A percentile compares a stretch with the other conserved stretches of the same genome.
Conservation (phyloP, 2,113 vertebrate genomes). For the Podarcis muralis region DNA sequence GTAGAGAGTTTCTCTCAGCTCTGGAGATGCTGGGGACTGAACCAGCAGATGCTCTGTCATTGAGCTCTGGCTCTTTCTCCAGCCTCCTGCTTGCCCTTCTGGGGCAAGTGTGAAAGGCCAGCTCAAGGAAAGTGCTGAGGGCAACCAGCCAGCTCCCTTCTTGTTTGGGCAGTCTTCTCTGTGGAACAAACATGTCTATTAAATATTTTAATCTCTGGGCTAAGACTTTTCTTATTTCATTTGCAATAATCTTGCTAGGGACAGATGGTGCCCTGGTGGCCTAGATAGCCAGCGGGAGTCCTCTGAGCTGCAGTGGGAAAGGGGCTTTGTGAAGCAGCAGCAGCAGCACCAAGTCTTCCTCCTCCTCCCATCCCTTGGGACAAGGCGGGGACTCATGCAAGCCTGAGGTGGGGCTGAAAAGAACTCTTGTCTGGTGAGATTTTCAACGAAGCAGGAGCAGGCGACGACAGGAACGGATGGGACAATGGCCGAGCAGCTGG, state of each 20-base stretch:
- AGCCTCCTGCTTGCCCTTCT: too few relatives aligned
- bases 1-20: background rate
- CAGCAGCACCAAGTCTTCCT: background rate
- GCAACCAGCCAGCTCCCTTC: background rate
- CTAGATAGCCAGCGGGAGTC: background rate
- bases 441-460: background rate
- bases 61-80: too few relatives aligned
- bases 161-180: background rate
- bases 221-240: conserved; percentile 11
- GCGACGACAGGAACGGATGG: too few relatives aligned
- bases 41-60: too few relatives aligned
- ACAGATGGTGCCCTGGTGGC: background rate
- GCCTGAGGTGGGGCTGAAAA: background rate
- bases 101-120: background rate
- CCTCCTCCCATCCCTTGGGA: background rate
- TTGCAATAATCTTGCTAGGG: background rate
- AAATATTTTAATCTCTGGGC: background rate
- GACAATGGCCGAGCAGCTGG: background rate
- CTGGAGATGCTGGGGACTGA: too few relatives aligned
- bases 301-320: background rate
- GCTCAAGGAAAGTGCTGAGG: background rate
- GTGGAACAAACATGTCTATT: background rate
- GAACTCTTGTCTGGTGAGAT: too few relatives aligned
- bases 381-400: background rate
- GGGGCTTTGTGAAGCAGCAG: background rate